Percentiles rank a stretch among this genome's conserved stretches.
Conservation (phyloP, 1,140 invertebrate genomes). For the Dendroctonus valens region DNA sequence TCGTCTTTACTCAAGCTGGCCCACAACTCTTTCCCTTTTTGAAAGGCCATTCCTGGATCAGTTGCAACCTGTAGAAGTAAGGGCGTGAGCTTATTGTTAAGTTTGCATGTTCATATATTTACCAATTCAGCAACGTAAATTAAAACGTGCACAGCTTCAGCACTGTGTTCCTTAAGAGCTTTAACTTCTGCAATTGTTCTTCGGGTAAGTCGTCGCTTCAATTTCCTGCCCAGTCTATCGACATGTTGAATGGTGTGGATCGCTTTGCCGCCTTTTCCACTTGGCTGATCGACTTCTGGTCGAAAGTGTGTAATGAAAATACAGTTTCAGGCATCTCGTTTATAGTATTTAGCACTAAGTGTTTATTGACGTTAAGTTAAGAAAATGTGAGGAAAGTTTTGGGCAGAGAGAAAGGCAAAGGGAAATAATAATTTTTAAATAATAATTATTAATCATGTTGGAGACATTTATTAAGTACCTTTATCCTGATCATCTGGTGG, state of each 20-base stretch:
- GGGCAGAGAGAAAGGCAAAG: too few relatives aligned
- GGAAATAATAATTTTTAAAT: not conserved
- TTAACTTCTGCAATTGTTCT: slow-evolving; percentile 71
- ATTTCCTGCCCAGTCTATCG: slow-evolving; percentile 66
- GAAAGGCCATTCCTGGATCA: slow-evolving; percentile 71
- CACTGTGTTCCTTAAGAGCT: slow-evolving; percentile 73
- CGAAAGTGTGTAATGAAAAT: not conserved
- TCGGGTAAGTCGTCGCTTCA: slow-evolving; percentile 68
- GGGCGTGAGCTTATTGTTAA: not conserved
- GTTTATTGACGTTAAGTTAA: too few relatives aligned
- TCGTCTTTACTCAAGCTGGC: slow-evolving; percentile 68
- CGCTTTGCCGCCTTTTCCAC: slow-evolving; percentile 53
- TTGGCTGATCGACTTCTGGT: slow-evolving; percentile 19
- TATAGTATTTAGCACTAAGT: too few relatives aligned
- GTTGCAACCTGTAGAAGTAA: slow-evolving; percentile 61
- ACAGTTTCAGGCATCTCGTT: too few relatives aligned
- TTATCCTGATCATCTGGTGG: slow-evolving; percentile 57
- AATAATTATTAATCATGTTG: not conserved
- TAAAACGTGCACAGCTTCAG: slow-evolving; percentile 72
- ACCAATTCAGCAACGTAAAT: slow-evolving; percentile 75
- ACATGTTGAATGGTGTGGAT: slow-evolving; percentile 73
- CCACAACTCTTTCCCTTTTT: slow-evolving; percentile 72
- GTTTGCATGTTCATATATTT: slow-evolving; percentile 38
- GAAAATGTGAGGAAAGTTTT: too few relatives aligned
- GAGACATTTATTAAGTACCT: not conserved